phyloP scores from a whole-genome alignment of 2,888 invertebrate genomes.

The Stenchaetothrips biformis region DNA sequence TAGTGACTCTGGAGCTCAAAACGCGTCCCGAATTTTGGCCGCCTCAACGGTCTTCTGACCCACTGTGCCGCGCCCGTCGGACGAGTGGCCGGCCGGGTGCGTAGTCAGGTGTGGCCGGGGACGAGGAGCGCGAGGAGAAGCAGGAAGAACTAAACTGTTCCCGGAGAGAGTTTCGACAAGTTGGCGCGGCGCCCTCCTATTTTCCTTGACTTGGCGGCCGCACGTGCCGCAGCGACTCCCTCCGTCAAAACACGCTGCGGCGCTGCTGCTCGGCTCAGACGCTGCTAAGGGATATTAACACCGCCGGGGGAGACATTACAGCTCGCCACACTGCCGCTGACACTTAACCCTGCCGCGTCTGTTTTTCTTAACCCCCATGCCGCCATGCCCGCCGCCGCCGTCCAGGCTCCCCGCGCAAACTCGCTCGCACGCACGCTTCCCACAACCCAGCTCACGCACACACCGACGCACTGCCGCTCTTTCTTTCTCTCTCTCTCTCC shows the following conservation, averaged over 20 bases:
- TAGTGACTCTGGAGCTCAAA: no score
- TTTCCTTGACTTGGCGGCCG: not conserved
- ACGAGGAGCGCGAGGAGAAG: not conserved
- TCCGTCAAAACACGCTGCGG: not conserved
- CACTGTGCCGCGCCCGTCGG: not conserved
- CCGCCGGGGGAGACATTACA: constrained; percentile 2
- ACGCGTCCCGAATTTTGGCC: no score
- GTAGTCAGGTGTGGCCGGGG: not conserved
- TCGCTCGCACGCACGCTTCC: not conserved
- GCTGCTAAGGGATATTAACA: not conserved
- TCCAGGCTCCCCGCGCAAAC: not conserved
- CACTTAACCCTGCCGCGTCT: not conserved
- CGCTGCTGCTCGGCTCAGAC: not conserved
- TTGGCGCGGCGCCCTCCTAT: not conserved
- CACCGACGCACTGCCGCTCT: no score
- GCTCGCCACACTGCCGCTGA: not conserved
- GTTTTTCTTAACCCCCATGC: not conserved
- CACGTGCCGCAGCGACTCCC: not conserved
- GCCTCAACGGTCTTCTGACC: no score
- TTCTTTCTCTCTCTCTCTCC: no score
- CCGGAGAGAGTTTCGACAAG: not conserved
- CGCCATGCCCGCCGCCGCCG: not conserved
- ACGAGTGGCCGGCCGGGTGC: not conserved
- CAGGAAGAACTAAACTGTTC: no score
- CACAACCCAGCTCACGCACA: not conserved